A percentile compares a stretch with the other conserved stretches of the same genome.
Evolutionary conservation across 2,113 vertebrate species (phyloP).

Genomic region (Pardalotus punctatus): DNA sequence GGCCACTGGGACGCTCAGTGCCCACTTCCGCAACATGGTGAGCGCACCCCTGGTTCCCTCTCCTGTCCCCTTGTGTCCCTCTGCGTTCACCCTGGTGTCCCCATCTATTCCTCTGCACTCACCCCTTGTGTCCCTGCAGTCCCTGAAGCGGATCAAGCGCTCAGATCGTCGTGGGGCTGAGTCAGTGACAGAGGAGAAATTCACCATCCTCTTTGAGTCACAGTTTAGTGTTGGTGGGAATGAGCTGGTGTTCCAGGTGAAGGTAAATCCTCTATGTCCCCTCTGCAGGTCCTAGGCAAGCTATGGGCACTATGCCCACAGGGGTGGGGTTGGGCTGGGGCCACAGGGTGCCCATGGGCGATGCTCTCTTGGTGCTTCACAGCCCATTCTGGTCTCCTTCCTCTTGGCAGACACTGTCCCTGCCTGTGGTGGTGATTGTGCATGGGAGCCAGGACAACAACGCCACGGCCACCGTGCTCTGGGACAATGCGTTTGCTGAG

Average conservation of each 20-base stretch:
- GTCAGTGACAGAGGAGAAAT: constrained; percentile 96
- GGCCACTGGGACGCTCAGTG: constrained; percentile 91
- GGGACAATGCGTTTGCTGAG: constrained; percentile 97
- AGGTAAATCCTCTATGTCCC: constrained; percentile 71
- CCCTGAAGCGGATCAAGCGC: constrained; percentile 94
- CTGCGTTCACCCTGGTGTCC: rapidly evolving
- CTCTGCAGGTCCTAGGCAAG: background rate
- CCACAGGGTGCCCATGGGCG: rapidly evolving
- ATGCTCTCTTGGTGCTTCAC: background rate
- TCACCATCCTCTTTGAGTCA: constrained; percentile 96
- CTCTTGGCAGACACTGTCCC: constrained; percentile 85
- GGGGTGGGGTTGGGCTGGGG: background rate
- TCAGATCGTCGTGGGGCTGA: constrained; percentile 92
- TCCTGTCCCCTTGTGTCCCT: background rate
- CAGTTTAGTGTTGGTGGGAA: constrained; percentile 97
- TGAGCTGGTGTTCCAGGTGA: constrained; percentile 96
- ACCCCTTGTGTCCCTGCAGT: constrained; percentile 69
- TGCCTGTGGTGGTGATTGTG: constrained; percentile 96
- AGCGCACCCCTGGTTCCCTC: background rate
- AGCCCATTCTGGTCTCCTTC: background rate
- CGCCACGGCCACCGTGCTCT: constrained; percentile 94
- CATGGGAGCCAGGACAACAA: constrained; percentile 99
- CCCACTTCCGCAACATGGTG: constrained; percentile 98
- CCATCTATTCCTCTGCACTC: background rate
- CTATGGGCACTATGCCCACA: background rate